Percentiles rank a stretch among this genome's conserved stretches.
phyloP scores from a whole-genome alignment of 1,140 invertebrate species.

The Hyphantria cunea region DNA sequence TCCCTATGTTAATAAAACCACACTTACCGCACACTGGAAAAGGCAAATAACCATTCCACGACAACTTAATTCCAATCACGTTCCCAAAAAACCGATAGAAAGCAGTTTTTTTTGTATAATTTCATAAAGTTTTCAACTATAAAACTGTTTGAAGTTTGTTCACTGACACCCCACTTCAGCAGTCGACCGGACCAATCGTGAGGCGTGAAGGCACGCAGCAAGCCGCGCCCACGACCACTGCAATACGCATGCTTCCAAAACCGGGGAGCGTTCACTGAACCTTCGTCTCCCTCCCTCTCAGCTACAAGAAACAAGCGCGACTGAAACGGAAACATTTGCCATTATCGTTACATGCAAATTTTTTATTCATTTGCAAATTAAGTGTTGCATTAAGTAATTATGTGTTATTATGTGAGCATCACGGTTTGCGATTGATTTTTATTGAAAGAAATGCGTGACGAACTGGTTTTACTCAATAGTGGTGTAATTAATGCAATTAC shows the following conservation, averaged over 20 bases:
- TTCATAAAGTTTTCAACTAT: conserved; percentile 62
- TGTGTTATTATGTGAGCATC: conserved; percentile 62
- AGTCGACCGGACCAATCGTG: conserved; percentile 56
- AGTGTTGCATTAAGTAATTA: conserved; percentile 72
- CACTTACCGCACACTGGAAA: too few relatives aligned
- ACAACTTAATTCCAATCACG: conserved; percentile 52
- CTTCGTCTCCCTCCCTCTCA: conserved; percentile 53
- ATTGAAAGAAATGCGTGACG: conserved; percentile 19
- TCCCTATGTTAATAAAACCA: too few relatives aligned
- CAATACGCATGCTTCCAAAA: conserved; percentile 70
- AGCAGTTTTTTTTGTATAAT: conserved; percentile 57
- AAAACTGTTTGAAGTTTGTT: conserved; percentile 57
- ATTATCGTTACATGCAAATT: conserved; percentile 69
- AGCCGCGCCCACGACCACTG: conserved; percentile 61
- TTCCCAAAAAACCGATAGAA: conserved; percentile 38
- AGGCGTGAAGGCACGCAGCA: conserved; percentile 42
- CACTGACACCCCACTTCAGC: conserved; percentile 60
- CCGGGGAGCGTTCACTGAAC: conserved; percentile 40
- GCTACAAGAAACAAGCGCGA: conserved; percentile 35
- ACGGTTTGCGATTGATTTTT: conserved; percentile 32
- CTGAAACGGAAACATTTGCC: conserved; percentile 51
- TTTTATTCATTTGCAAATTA: conserved; percentile 75
- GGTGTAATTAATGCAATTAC: conserved; percentile 13
- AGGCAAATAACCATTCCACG: too few relatives aligned
- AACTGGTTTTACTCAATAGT: conserved; percentile 13